These are phyloP conservation scores for Paramormyrops hopkinsi DNA, from an alignment of 2,797 vertebrate species.

Conservation along the genomic window DNA sequence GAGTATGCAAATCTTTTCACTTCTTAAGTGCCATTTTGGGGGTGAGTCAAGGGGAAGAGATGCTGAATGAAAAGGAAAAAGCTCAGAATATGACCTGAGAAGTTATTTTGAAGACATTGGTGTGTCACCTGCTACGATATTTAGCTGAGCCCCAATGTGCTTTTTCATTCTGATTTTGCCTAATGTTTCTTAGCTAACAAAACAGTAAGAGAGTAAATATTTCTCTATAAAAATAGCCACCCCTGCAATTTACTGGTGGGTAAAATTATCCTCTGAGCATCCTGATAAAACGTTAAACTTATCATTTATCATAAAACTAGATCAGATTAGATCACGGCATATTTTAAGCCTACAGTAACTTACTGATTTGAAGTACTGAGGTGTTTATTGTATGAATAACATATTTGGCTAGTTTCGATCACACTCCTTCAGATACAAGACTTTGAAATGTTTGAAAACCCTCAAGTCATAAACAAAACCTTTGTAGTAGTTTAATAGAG, in stretches of 20 bases:
- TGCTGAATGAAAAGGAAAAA: background rate
- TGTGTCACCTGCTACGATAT: background rate
- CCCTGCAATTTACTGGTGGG: background rate
- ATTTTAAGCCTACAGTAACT: background rate
- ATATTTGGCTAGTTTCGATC: background rate
- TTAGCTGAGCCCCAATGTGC: background rate
- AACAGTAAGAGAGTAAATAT: background rate
- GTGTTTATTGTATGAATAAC: background rate
- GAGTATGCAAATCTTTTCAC: slow-evolving; percentile 16
- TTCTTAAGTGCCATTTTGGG: slow-evolving; percentile 15
- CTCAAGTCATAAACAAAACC: background rate
- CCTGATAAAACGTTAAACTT: background rate
- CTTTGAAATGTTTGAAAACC: background rate
- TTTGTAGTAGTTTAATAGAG: background rate
- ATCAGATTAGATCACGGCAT: background rate
- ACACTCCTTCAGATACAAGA: background rate
- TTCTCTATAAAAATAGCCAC: background rate
- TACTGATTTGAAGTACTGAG: background rate
- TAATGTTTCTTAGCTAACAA: slow-evolving; percentile 5
- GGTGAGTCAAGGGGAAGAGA: background rate
- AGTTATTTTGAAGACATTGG: background rate
- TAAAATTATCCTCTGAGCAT: background rate
- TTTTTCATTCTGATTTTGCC: background rate
- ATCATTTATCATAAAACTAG: background rate
- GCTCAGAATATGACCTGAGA: background rate